A percentile compares a stretch with the other conserved stretches of the same genome.
These are phyloP conservation scores for Drosophila antonietae DNA, from an alignment of 2,888 invertebrate species.

Conservation along the genomic window DNA sequence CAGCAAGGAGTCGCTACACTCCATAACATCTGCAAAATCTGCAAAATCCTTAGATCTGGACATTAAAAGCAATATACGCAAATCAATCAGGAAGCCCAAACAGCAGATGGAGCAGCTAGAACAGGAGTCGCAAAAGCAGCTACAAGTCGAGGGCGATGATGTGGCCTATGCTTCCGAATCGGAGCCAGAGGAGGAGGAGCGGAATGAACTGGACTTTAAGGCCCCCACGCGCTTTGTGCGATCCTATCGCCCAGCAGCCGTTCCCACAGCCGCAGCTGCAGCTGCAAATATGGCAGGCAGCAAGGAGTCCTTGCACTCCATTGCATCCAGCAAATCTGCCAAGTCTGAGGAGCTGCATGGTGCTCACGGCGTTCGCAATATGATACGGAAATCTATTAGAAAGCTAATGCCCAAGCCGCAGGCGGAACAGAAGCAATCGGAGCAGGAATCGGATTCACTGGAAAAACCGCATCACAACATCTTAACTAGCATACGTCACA, in stretches of 20 bases:
- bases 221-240: constrained; percentile 82
- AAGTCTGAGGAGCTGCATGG: constrained; percentile 46
- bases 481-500: constrained; percentile 77
- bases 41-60: neutral
- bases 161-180: constrained; percentile 67
- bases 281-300: constrained; percentile 39
- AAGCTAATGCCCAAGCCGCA: constrained; percentile 71
- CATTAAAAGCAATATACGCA: neutral
- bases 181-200: constrained; percentile 55
- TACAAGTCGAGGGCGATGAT: constrained; percentile 33
- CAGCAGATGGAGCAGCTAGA: constrained; percentile 34
- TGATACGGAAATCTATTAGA: constrained; percentile 83
- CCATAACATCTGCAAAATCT: neutral
- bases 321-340: constrained; percentile 56
- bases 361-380: constrained; percentile 64
- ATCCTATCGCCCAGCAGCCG: constrained; percentile 77
- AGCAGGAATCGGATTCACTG: constrained; percentile 14
- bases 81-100: constrained; percentile 2
- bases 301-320: constrained; percentile 70
- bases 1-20: constrained; percentile 6
- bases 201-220: constrained; percentile 72
- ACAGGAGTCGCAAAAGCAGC: neutral
- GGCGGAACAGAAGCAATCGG: constrained; percentile 11
- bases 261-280: constrained; percentile 42
- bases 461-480: constrained; percentile 50